Conservation (phyloP, 2,797 vertebrate genomes). For the Acridotheres tristis region DNA sequence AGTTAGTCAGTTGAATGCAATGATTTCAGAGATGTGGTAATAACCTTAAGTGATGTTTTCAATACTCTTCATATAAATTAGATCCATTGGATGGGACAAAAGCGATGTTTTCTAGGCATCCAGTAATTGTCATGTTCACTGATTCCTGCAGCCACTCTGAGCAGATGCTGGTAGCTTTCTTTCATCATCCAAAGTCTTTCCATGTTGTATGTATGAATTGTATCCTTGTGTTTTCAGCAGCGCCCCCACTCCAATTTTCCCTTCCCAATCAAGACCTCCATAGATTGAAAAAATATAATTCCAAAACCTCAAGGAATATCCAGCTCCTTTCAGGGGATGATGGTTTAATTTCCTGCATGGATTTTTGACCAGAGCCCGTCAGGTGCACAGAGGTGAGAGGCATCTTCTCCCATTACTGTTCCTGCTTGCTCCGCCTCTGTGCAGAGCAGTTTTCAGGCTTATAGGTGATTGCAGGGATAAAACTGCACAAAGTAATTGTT, state of each 20-base stretch:
- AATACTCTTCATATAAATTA: conserved; percentile 52
- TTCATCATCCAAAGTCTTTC: neutral
- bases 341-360: neutral
- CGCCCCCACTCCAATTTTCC: neutral
- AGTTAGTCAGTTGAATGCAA: conserved; percentile 46
- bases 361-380: neutral
- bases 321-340: neutral
- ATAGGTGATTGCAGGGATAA: neutral
- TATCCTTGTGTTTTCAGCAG: neutral
- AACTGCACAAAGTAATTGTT: neutral
- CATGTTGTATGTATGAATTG: neutral
- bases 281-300: neutral
- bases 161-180: neutral
- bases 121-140: neutral
- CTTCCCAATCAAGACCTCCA: neutral
- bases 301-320: neutral
- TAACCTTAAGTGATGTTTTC: conserved; percentile 61
- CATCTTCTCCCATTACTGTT: neutral
- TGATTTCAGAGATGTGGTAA: conserved; percentile 42
- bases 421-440: neutral
- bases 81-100: conserved; percentile 17
- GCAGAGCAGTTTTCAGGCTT: neutral
- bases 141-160: conserved; percentile 10
- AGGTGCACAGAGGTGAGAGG: neutral
- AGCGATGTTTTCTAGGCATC: conserved; percentile 15